Base-by-base conservation (phyloP, 2,113 vertebrate genomes). In the Trachemys scripta region DNA sequence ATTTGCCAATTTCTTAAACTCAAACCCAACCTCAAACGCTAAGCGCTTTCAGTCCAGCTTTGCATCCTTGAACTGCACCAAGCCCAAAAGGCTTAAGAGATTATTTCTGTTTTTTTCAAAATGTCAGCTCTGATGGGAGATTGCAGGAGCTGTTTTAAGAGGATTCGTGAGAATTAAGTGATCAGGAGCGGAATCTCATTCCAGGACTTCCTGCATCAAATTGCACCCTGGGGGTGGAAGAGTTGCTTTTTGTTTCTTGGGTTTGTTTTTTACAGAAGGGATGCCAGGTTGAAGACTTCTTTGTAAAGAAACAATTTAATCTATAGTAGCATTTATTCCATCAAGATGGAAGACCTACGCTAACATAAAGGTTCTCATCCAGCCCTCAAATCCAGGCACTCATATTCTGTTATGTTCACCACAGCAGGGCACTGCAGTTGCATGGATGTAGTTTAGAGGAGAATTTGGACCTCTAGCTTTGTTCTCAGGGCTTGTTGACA, bases 111-210 rank as follows among this genome's bases (percentile, higher is more conserved):
- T 90, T 92, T 81, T 6, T 57, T 65, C 75, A 45, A 65, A 75
- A 75, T 75, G 76, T 89, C 90, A 89, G 78, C 49, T 90, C 38
- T 92, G 50, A 35, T 31, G 65, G 38, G 47, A 90, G 91, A 87
- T 96, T 97, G 85, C 42, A 92, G 62, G 78, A 84, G 88, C 81
- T 87, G n/a, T 93, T 92, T 92, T 91, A 87, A 97, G 96, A 96
- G 92, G 91, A 95, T 95, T 97, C 84, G 24, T 89, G 53, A 65
- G 75, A 92, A 42, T 4, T 76, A 80, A 84, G 59, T 59, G 62
- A 88, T 95, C 92, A 89, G 91, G 76, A 78, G 59, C 49, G 82
- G 91, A 93, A 72, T 53, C 11, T 90, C 56, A 4, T 91, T 92
- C 82, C 56, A 82, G 14, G 17, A 35, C 20, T 1, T 83, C 53